phyloP scores from a whole-genome alignment of 2,888 invertebrate species.

The Trachelus stipa region DNA sequence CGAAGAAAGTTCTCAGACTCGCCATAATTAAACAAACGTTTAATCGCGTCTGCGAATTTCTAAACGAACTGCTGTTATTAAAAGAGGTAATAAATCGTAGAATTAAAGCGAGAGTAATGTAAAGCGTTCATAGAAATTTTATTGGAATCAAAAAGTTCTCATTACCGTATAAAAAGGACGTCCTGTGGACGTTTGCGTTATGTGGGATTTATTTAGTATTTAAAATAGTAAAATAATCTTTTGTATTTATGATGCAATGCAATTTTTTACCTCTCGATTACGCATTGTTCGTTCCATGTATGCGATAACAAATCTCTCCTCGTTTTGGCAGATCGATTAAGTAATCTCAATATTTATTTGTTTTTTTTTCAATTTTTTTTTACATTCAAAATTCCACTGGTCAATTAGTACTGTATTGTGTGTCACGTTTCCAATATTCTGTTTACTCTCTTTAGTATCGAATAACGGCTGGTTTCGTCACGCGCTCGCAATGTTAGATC shows the following conservation, averaged over 20 bases:
- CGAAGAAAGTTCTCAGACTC: conserved; percentile 46
- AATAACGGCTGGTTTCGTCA: neutral
- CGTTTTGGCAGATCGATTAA: neutral
- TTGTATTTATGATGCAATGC: neutral
- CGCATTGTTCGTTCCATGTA: neutral
- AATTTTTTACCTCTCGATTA: neutral
- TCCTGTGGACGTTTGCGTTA: neutral
- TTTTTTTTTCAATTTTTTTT: neutral
- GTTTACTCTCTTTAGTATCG: neutral
- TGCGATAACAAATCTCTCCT: neutral
- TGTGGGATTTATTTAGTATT: neutral
- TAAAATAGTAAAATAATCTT: neutral
- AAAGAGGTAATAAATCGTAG: neutral
- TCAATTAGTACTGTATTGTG: neutral
- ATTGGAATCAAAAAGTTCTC: neutral
- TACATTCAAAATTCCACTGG: neutral
- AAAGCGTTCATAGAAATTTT: neutral
- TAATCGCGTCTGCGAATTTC: conserved; percentile 13
- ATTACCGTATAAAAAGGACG: neutral
- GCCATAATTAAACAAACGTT: conserved; percentile 34
- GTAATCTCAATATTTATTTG: neutral
- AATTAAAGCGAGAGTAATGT: neutral
- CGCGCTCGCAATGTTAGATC: neutral
- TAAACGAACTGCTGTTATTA: neutral
- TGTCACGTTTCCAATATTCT: neutral